phyloP scores from a whole-genome alignment of 2,888 invertebrate species.

The Bembecia ichneumoniformis region DNA sequence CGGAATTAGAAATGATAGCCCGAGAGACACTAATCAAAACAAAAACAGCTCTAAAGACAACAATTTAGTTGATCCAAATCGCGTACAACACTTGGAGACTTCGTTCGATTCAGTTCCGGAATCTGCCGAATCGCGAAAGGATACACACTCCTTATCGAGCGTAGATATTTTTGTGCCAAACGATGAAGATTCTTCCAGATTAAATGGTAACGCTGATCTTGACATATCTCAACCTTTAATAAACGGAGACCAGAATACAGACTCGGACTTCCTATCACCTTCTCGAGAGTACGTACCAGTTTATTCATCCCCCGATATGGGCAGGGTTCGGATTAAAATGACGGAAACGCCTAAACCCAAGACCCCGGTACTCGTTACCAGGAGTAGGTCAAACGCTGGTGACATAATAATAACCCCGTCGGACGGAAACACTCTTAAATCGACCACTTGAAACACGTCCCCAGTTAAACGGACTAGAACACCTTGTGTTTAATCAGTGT shows the following conservation, averaged over 20 bases:
- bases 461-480: conserved; percentile 34
- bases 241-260: conserved; percentile 54
- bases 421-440: conserved; percentile 43
- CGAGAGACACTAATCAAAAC: conserved; percentile 62
- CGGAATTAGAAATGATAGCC: conserved; percentile 51
- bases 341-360: conserved; percentile 84
- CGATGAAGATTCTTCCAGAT: conserved; percentile 58
- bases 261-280: conserved; percentile 56
- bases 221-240: conserved; percentile 65
- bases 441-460: conserved; percentile 56
- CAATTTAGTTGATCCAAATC: conserved; percentile 41
- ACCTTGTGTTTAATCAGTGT: conserved; percentile 40
- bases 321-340: conserved; percentile 83
- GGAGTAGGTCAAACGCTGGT: conserved; percentile 82
- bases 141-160: conserved; percentile 59
- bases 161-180: conserved; percentile 65
- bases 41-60: conserved; percentile 63
- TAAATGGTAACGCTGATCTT: conserved; percentile 56
- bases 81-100: conserved; percentile 38
- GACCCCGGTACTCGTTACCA: conserved; percentile 85
- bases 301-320: conserved; percentile 78
- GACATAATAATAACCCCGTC: conserved; percentile 81
- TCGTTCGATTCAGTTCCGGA: conserved; percentile 52
- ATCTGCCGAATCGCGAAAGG: conserved; percentile 61
- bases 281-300: conserved; percentile 67